Base-by-base conservation (phyloP, 2,113 vertebrate species). In the Hippotragus niger region DNA sequence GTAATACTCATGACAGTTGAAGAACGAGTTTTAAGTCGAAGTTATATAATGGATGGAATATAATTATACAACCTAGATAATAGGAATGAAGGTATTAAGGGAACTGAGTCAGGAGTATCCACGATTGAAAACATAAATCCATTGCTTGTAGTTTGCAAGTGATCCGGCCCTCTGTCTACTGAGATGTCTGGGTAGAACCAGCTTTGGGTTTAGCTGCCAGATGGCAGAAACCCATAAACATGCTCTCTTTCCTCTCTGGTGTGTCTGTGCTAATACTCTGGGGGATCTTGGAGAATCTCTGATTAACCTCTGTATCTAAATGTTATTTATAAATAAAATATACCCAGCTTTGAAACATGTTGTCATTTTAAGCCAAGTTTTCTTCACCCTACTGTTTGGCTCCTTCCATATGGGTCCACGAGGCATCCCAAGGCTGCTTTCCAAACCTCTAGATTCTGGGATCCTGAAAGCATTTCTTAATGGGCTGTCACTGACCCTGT, bases 261-360 rank as follows among this genome's bases (percentile, higher is more conserved):
- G 23, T 96, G 23, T 95, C 60, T 96, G 29, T 90, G 16, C 43
- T 89, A 88, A 78, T 76, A 47, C 60, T 31, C 16, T 36, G 62
- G 71, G 94, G 94, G 52, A 78, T 74, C 88, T 93, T 98, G 97
- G 96, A 96, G 90, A 97, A 96, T 21, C 96, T 93, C 27, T 78
- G 90, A 84, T 84, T 76, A 62, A 98, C 57, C 83, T 98, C 83
- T 94, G 91, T 88, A 94, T 94, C 27, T 64, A 82, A 88, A 95
- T 95, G 45, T 88, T 97, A 88, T 97, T 98, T 97, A 91, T 96
- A 91, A 97, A 97, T 95, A 98, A 98, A 98, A 94, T 88, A 67
- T 88, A 87, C 31, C 55, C 52, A 53, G 78, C 95, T 95, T 97
- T 96, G 47, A 83, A 98, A 64, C 82, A 82, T 16, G 33, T 97